Evolutionary conservation across 2,113 vertebrate species (phyloP).

Genomic region (Rhynchomys soricoides): DNA sequence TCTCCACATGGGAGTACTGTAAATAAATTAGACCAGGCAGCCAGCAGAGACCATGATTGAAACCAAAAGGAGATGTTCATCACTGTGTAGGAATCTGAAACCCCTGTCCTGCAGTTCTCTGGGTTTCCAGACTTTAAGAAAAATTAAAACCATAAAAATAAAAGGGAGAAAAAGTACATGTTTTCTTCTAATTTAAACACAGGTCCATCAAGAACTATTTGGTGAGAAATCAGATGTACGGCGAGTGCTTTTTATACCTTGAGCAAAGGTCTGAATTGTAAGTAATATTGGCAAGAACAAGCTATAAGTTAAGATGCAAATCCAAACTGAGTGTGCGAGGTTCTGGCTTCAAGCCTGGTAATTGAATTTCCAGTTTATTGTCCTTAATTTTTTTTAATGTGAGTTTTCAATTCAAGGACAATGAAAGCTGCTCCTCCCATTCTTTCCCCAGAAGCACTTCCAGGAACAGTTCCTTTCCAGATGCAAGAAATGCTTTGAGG

Average conservation of each 20-base stretch:
- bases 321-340: conserved; percentile 73
- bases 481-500: conserved; percentile 70
- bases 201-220: conserved; percentile 68
- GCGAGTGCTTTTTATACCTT: conserved; percentile 57
- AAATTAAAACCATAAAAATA: conserved; percentile 52
- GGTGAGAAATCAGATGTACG: conserved; percentile 69
- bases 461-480: conserved; percentile 76
- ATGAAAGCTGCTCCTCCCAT: conserved; percentile 75
- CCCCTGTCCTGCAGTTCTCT: background rate
- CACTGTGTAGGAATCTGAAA: conserved; percentile 60
- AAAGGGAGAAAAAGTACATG: conserved; percentile 34
- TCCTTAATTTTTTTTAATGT: conserved; percentile 83
- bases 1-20: background rate
- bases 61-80: conserved; percentile 63
- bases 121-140: background rate
- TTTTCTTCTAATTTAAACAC: conserved; percentile 62
- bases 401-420: conserved; percentile 80
- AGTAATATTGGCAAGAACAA: conserved; percentile 78
- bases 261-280: conserved; percentile 75
- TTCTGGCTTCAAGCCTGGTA: conserved; percentile 82
- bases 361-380: conserved; percentile 84
- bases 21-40: conserved; percentile 71
- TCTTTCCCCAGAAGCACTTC: conserved; percentile 74
- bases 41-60: conserved; percentile 45
- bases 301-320: conserved; percentile 81